Evolutionary conservation across 2,888 invertebrate species (phyloP), one percentile per base, ranked within the genome.

Genomic region (Alitta virens): DNA sequence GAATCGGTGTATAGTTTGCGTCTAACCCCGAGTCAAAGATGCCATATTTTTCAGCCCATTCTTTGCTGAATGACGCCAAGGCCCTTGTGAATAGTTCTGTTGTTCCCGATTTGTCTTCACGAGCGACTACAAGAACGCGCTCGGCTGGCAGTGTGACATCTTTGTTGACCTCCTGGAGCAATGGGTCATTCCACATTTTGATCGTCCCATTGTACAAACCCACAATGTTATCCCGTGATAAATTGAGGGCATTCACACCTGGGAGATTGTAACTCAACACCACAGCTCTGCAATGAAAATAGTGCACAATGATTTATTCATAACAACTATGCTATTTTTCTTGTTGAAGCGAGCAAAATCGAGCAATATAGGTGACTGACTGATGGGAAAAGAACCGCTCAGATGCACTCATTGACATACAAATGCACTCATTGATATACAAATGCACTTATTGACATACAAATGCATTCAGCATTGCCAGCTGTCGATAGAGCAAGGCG

Each of bases 181-280:
- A 40, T 0, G 73, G 51, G 51, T 77, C 70, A 62, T 78, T 73
- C 78, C 78, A 80, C 25, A 49, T 25, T 33, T 21, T 62, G 56
- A 71, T 66, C 1, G 74, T 72, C 2, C 78, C 78, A 53, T 75
- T 75, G 66, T 74, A 80, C 7, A 80, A 78, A 7, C 75, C 77
- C 7, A 75, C 75, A 9, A 78, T 23, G 1, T 69, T 68, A 3
- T 74, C 71, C 9, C 69, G 54, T 9, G 73, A 71, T 1, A 80
- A 65, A 24, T 69, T 68, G 1, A 77, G 60, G 7, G 24, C 2
- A 27, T 70, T 71, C 5, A 80, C 63, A 16, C 62, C 67, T 1
- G 72, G 73, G 0, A 76, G 40, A 52, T 74, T 74, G 62, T 72
- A 76, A 0, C 69, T 75, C 14, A 78, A 23, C 0, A 74, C 77